phyloP scores from a whole-genome alignment of 2,797 vertebrate genomes.

The Hydrophis major region DNA sequence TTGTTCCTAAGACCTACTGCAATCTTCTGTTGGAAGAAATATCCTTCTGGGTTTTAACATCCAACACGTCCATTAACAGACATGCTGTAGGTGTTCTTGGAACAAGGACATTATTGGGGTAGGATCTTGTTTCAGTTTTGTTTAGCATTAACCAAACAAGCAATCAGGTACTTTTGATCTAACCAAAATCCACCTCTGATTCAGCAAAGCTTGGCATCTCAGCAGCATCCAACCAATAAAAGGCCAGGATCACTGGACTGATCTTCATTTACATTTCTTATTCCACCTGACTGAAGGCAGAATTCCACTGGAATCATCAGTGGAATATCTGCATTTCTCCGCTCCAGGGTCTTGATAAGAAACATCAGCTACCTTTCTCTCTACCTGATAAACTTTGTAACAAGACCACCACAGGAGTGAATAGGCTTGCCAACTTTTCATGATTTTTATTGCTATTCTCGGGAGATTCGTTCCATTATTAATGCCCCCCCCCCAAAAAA shows the following conservation, averaged over 20 bases:
- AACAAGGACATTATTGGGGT: background rate
- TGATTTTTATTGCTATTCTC: slow-evolving; percentile 21
- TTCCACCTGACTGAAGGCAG: background rate
- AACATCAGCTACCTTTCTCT: background rate
- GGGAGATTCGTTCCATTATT: slow-evolving; percentile 22
- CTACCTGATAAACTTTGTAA: slow-evolving; percentile 18
- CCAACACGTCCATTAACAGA: background rate
- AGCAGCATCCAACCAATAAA: background rate
- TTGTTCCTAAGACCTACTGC: background rate
- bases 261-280: background rate
- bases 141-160: background rate
- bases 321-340: background rate
- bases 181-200: background rate
- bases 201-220: background rate
- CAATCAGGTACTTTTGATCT: background rate
- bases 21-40: no score
- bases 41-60: no score
- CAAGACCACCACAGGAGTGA: background rate
- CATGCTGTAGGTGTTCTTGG: background rate
- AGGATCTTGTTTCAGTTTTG: background rate
- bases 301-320: background rate
- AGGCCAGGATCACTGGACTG: background rate
- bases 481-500: background rate
- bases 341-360: background rate
- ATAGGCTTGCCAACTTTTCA: slow-evolving; percentile 9